These are phyloP conservation scores for Elgaria multicarinata DNA, from an alignment of 2,113 vertebrate genomes.

Conservation along the genomic window DNA sequence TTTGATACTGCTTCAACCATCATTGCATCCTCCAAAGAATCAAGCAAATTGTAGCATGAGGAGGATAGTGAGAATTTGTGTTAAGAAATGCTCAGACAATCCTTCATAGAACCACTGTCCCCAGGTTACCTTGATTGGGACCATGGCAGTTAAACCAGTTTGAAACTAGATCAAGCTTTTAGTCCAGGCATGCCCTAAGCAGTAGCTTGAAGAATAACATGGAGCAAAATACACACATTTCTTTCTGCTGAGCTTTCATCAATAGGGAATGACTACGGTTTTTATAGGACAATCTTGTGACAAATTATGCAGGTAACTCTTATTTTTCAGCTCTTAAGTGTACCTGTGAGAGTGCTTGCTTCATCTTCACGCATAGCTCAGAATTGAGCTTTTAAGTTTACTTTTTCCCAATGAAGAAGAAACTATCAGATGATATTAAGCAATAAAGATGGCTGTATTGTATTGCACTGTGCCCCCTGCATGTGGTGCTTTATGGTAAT, in stretches of 20 bases:
- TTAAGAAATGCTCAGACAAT: background rate
- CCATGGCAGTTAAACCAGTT: background rate
- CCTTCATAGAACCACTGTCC: background rate
- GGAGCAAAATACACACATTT: background rate
- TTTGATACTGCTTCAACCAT: background rate
- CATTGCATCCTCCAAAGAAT: background rate
- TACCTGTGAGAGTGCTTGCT: background rate
- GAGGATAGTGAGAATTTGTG: background rate
- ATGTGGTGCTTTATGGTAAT: background rate
- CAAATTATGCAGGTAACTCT: background rate
- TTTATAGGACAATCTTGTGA: background rate
- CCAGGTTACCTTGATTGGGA: background rate
- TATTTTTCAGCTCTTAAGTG: background rate
- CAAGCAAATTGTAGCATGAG: background rate
- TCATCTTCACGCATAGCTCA: background rate
- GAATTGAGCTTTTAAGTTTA: background rate
- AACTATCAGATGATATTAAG: slow-evolving; percentile 18
- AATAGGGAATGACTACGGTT: background rate
- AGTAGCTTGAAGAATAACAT: background rate
- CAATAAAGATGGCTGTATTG: background rate
- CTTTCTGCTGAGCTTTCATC: background rate
- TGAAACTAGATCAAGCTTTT: background rate
- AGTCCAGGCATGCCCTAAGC: background rate
- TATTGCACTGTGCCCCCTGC: background rate
- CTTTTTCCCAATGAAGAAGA: slow-evolving; percentile 11